Evolutionary conservation across 2,113 vertebrate species (phyloP), one percentile per base, ranked within the genome.

Genomic region (Chlamydotis undulata): DNA sequence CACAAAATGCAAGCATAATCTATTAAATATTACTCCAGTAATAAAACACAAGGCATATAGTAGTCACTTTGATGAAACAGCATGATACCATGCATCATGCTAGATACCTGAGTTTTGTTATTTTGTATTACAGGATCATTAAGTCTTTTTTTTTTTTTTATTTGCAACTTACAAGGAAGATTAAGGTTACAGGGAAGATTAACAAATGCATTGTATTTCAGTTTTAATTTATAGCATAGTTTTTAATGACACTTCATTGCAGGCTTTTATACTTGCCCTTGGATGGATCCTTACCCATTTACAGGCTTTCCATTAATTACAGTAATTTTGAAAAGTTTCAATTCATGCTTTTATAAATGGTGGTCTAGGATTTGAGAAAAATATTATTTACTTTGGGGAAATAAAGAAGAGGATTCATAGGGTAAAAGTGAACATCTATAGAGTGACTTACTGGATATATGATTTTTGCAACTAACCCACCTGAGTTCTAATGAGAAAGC

Each of bases 391-490:
- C 22, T 71, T 60, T 68, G 61, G 89, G 59, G 56, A 85, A 89
- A 61, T 52, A 60, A 80, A 6, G 13, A 28, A 93, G 56, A 60
- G 47, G 56, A 93, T 89, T 90, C 47, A 18, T 29, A 81, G 16
- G 65, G 43, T 87, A 43, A 64, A 87, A 81, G 55, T 31, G 85
- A 96, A 41, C 80, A 84, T 81, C 83, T 94, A 80, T 60, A 60
- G 35, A 76, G 50, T 35, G 87, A 75, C 73, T 96, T 91, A 64
- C 35, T 86, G 49, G 60, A 25, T 85, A 41, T 25, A 79, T 41
- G 19, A 86, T 81, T 96, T 89, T 88, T 96, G 71, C 74, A 96
- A 84, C 45, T 25, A 85, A 70, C 47, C 63, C 60, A 45, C 71
- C 76, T 87, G 90, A 74, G 60, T 47, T 77, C 31, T 45, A 61